phyloP scores from a whole-genome alignment of 2,113 vertebrate genomes.

The Sinocyclocheilus anshuiensis region DNA sequence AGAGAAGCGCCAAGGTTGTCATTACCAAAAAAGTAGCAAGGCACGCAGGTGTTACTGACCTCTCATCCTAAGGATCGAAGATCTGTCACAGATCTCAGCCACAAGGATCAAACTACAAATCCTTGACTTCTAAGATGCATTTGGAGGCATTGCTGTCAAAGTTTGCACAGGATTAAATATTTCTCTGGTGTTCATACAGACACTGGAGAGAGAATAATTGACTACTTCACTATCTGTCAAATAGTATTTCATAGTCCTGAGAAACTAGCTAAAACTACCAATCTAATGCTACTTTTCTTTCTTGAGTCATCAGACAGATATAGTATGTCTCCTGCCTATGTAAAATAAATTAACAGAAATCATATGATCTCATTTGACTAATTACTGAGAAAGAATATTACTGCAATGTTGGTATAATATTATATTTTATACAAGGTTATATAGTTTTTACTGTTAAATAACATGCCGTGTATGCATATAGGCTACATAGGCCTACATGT shows the following conservation, averaged over 20 bases:
- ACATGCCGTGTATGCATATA: no score
- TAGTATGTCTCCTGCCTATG: background rate
- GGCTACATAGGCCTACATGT: background rate
- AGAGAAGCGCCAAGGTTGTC: conserved; percentile 28
- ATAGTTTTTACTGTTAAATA: background rate
- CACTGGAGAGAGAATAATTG: background rate
- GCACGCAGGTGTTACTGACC: conserved; percentile 24
- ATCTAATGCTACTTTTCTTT: no score
- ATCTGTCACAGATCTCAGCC: background rate
- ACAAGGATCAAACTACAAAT: conserved; percentile 3
- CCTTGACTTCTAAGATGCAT: background rate
- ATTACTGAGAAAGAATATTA: background rate
- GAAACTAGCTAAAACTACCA: background rate
- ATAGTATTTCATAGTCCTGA: background rate
- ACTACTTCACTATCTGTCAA: conserved; percentile 9
- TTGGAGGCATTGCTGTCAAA: background rate
- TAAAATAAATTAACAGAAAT: background rate
- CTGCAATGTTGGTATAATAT: background rate
- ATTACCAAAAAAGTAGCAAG: background rate
- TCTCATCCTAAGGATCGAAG: background rate
- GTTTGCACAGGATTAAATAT: conserved; percentile 5
- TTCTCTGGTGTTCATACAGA: background rate
- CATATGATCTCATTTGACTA: background rate
- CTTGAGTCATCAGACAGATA: background rate
- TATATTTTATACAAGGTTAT: background rate